A percentile compares a stretch with the other conserved stretches of the same genome.
Conservation (phyloP, 2,888 invertebrate species). For the Diabrotica balteata region DNA sequence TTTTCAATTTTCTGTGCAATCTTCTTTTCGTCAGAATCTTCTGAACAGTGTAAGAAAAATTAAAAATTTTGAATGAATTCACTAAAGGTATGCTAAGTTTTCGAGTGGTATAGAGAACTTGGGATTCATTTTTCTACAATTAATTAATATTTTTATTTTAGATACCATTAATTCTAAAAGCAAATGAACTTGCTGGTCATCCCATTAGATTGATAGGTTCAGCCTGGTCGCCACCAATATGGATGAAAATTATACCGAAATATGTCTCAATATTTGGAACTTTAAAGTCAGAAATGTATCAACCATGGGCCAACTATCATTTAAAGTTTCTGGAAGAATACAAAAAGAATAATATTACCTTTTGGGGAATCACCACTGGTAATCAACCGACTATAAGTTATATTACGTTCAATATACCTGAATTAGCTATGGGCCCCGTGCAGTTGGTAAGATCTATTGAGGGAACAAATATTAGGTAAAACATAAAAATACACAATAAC, state of each 20-base stretch:
- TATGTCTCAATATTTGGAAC: constrained; percentile 10
- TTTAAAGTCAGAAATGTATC: constrained; percentile 46
- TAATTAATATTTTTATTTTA: constrained; percentile 1
- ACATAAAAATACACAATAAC: too few relatives aligned
- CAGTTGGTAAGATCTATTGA: constrained; percentile 5
- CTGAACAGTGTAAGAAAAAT: too few relatives aligned
- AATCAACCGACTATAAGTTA: constrained; percentile 57
- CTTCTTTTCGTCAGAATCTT: too few relatives aligned
- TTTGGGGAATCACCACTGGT: constrained; percentile 72
- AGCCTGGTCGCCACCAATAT: constrained; percentile 24
- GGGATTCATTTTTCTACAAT: neutral
- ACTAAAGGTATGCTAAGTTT: too few relatives aligned
- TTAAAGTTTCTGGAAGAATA: constrained; percentile 81
- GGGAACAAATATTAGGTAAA: too few relatives aligned
- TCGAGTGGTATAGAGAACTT: too few relatives aligned
- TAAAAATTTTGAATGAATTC: too few relatives aligned
- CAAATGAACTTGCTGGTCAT: neutral
- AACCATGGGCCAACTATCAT: constrained; percentile 82
- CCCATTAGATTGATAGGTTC: constrained; percentile 8
- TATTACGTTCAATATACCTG: constrained; percentile 22
- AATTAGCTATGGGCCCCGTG: constrained; percentile 14
- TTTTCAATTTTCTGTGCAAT: too few relatives aligned
- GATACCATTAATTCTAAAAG: constrained; percentile 24
- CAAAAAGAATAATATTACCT: constrained; percentile 66
- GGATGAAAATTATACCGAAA: constrained; percentile 23